Evolutionary conservation across 2,113 vertebrate genomes (phyloP), one percentile per base, ranked within the genome.

Genomic region (Loxodonta africana): DNA sequence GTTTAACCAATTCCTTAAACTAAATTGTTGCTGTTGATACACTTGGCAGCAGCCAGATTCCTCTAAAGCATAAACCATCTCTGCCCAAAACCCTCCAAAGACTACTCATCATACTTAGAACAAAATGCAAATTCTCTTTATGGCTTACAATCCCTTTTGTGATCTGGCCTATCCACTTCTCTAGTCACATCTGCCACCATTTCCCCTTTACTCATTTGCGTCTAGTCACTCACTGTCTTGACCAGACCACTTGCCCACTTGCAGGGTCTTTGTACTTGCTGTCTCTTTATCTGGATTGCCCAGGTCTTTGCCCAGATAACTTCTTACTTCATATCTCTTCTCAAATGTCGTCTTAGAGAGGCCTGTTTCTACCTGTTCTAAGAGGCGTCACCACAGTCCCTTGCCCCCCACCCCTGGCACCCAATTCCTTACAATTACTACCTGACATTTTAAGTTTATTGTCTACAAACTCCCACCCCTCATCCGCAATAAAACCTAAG

Each of bases 1-100:
- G 21, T 90, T 65, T 83, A 37, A 80, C 46, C 28, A 94, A 69
- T 82, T 83, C 63, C 60, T 92, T 83, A 46, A 57, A 62, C 20
- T 94, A 23, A 44, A 4, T 94, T 84, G 71, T 48, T 51, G 26
- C 63, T 87, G 53, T 57, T 95, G 57, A 96, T 84, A 95, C 84
- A 87, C 30, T 83, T 46, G 82, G 69, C 20, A 65, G 76, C 26
- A 62, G 37, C 46, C 60, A 83, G 62, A 67, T 30, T 91, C 37
- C 48, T 92, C 25, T 92, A 71, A 78, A 76, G 37, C 62, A 67
- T 41, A 67, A n/a, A 86, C 41, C 48, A 78, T 81, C 26, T 92
- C 81, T 48, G 65, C 46, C 23, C 37, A 25, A 25, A 76, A 76
- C 37, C 8, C 25, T 41, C 8, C 73, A 44, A 76, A 37, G 20